Evolutionary conservation across 92 coral and sea anemone species (phyloP).

Genomic region (Galaxea fascicularis): DNA sequence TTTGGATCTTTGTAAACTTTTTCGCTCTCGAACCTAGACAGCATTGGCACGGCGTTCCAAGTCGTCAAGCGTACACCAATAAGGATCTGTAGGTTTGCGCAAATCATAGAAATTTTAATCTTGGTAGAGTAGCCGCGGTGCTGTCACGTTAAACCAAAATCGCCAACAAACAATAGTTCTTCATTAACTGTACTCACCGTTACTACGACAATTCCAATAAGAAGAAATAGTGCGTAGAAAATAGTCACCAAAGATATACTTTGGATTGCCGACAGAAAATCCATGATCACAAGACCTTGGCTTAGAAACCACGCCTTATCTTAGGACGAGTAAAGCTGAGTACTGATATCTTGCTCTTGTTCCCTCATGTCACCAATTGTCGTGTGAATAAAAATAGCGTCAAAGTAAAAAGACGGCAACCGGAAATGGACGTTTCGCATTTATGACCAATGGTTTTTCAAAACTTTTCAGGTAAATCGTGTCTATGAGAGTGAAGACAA

Average conservation of each 20-base stretch:
- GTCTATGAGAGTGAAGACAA: no score
- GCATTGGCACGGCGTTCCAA: constrained; percentile 77
- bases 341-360: no score
- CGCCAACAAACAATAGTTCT: background rate
- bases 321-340: background rate
- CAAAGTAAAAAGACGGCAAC: no score
- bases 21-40: constrained; percentile 86
- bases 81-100: constrained; percentile 61
- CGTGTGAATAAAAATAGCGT: no score
- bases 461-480: no score
- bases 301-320: constrained; percentile 30
- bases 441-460: no score
- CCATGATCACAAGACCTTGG: constrained; percentile 20
- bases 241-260: constrained; percentile 37
- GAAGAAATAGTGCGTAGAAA: constrained; percentile 39
- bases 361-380: background rate
- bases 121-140: background rate
- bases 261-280: constrained; percentile 35
- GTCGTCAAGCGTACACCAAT: constrained; percentile 77
- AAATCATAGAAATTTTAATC: background rate
- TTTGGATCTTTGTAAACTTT: constrained; percentile 93
- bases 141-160: background rate
- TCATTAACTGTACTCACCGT: constrained; percentile 33
- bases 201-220: constrained; percentile 41
- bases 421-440: no score